A percentile compares a stretch with the other conserved stretches of the same genome.
Conservation (phyloP, 30 jellyfish, hydroid and myxozoan species). For the Nemopilema nomurai region DNA sequence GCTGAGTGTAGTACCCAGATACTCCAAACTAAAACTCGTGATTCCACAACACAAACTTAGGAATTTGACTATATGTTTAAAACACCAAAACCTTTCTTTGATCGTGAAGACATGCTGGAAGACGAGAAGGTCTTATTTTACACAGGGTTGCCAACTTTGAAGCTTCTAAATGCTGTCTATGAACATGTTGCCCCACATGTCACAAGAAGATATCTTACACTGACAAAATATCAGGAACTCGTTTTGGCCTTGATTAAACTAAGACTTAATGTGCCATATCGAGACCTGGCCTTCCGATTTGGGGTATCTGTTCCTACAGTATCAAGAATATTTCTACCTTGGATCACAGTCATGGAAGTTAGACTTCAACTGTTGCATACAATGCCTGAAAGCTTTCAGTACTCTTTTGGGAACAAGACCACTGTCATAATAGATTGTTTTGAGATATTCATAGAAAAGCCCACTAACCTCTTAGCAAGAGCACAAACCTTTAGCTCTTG, state of each 20-base stretch:
- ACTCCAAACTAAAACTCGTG: not conserved
- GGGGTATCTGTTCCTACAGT: slow-evolving; percentile 19
- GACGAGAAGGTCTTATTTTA: slow-evolving; percentile 36
- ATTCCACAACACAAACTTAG: not conserved
- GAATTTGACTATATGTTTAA: not conserved
- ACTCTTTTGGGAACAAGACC: slow-evolving; percentile 19
- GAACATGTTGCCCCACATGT: slow-evolving; percentile 16
- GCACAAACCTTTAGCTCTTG: slow-evolving; percentile 43
- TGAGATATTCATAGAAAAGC: slow-evolving; percentile 41
- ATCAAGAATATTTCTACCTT: slow-evolving; percentile 14
- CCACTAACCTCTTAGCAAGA: slow-evolving; percentile 54
- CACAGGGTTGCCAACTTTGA: slow-evolving; percentile 53
- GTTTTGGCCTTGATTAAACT: slow-evolving; percentile 38
- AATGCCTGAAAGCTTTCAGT: slow-evolving; percentile 54
- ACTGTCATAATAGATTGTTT: slow-evolving; percentile 54
- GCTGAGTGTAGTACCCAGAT: not conserved
- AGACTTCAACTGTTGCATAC: slow-evolving; percentile 16
- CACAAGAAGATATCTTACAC: slow-evolving; percentile 5
- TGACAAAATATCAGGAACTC: slow-evolving; percentile 29
- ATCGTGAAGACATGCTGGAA: not conserved
- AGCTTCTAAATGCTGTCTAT: slow-evolving; percentile 28
- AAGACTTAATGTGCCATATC: slow-evolving; percentile 22
- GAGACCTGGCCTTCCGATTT: slow-evolving; percentile 53
- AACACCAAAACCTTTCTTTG: not conserved
- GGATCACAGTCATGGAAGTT: slow-evolving; percentile 29